A percentile compares a stretch with the other conserved stretches of the same genome.
Evolutionary conservation across 2,888 invertebrate genomes (phyloP).

Genomic region (Seira musarum): DNA sequence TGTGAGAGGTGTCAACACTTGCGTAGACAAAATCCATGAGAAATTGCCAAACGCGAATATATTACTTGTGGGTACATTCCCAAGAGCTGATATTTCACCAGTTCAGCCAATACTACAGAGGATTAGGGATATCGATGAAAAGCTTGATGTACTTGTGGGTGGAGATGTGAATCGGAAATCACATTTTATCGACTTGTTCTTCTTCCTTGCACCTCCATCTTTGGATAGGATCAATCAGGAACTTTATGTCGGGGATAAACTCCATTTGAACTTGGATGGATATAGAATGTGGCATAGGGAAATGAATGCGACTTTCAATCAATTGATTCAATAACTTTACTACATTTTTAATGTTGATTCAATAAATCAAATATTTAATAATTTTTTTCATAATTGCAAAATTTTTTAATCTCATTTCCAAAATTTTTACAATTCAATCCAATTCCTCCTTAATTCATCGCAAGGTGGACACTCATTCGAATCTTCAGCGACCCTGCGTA

Average conservation of each 20-base stretch:
- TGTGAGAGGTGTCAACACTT: constrained; percentile 34
- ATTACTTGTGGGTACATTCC: constrained; percentile 37
- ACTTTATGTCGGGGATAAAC: constrained; percentile 44
- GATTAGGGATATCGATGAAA: constrained; percentile 25
- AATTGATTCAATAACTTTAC: constrained; percentile 10
- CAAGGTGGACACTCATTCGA: too few species aligned
- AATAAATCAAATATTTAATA: too few species aligned
- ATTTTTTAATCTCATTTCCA: too few species aligned
- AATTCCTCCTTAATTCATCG: too few species aligned
- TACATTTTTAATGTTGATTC: too few species aligned
- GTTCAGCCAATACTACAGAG: constrained; percentile 22
- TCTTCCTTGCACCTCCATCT: constrained; percentile 14
- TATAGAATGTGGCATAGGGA: constrained; percentile 49
- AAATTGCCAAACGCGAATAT: constrained; percentile 35
- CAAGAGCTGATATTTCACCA: constrained; percentile 37
- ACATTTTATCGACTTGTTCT: constrained; percentile 40
- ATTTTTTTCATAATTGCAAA: too few species aligned
- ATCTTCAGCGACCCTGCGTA: too few species aligned
- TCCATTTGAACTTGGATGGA: constrained; percentile 52
- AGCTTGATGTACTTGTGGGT: constrained; percentile 16
- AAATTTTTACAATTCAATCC: too few species aligned
- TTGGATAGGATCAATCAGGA: constrained; percentile 34
- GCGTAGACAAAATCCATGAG: constrained; percentile 22
- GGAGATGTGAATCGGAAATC: constrained; percentile 17
- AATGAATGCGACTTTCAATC: constrained; percentile 54